Conservation (phyloP, 2,888 invertebrate species). For the Callyntrura guangdongensis region DNA sequence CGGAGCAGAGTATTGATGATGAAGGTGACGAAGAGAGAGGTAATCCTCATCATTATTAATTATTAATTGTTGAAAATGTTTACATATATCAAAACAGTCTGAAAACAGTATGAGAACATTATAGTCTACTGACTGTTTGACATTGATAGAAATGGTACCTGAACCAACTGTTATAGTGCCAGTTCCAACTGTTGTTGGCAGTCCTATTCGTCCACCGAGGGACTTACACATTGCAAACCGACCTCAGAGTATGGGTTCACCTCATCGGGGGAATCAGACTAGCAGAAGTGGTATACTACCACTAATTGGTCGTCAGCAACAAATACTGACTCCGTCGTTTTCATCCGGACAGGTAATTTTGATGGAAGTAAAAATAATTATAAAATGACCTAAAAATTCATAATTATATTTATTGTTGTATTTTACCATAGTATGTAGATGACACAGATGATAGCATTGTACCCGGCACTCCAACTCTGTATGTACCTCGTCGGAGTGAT, state of each 20-base stretch:
- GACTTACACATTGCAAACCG: conserved; percentile 43
- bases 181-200: conserved; percentile 50
- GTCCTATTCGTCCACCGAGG: conserved; percentile 64
- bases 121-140: no score
- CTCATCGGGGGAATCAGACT: conserved; percentile 41
- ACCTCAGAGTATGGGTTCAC: conserved; percentile 33
- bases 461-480: conserved; percentile 95
- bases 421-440: conserved; percentile 88
- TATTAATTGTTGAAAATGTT: not conserved
- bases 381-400: no score
- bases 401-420: no score
- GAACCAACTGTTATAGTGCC: conserved; percentile 61
- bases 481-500: conserved; percentile 93
- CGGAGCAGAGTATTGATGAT: conserved; percentile 82
- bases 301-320: conserved; percentile 81
- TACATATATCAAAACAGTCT: not conserved
- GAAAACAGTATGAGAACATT: not conserved
- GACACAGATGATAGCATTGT: conserved; percentile 93
- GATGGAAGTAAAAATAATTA: not conserved
- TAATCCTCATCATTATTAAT: conserved; percentile 31
- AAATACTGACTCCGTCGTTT: conserved; percentile 78
- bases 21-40: conserved; percentile 80
- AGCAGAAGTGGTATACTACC: conserved; percentile 53
- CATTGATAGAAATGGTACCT: conserved; percentile 59
- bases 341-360: conserved; percentile 46